Base-by-base conservation (phyloP, 1,140 invertebrate species). In the Onthophagus taurus region DNA sequence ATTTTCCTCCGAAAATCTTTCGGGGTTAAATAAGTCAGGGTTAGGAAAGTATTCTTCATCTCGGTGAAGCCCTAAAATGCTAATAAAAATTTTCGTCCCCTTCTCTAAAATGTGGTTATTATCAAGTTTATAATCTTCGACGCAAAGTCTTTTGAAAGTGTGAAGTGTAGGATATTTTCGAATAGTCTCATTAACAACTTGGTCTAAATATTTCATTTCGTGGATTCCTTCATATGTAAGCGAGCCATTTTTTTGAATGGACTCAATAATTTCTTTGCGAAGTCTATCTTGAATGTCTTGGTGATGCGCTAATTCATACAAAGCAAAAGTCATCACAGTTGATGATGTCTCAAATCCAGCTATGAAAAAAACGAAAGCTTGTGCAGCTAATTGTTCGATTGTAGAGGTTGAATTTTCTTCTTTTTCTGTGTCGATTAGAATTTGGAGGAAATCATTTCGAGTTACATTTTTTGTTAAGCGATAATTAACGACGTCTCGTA, bases 201-300 rank as follows among this genome's bases (percentile, higher is more conserved):
- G 43, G 14, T 44, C 29, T 16, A 42, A 42, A 31, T 49, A 75
- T 1, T 60, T 65, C 61, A 81, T 66, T 9, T 72, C 66, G 12
- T 65, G 54, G 2, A 80, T 45, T 12, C 66, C 63, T 11, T 78
- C 74, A 47, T 74, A 78, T 24, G 63, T 71, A 0, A 77, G 47
- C 43, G 68, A 51, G n/a, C 67, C 52, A 42, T 73, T 56, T 41
- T 62, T 63, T 7, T 50, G 39, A 1, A 74, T 19, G n/a, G 70
- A 64, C 3, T 52, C 29, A 8, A 63, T 52, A 0, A 74, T 64
- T 52, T 75, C 69, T 3, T 60, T 31, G n/a, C 71, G 53, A 8
- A 65, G 46, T 36, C 64, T 69, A 2, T 58, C 19, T 45, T 75
- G 72, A 2, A 71, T 55, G 5, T 68, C 60, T 1, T 55, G 58